Conservation (phyloP, 2,113 vertebrate genomes). For the Antechinus flavipes region DNA sequence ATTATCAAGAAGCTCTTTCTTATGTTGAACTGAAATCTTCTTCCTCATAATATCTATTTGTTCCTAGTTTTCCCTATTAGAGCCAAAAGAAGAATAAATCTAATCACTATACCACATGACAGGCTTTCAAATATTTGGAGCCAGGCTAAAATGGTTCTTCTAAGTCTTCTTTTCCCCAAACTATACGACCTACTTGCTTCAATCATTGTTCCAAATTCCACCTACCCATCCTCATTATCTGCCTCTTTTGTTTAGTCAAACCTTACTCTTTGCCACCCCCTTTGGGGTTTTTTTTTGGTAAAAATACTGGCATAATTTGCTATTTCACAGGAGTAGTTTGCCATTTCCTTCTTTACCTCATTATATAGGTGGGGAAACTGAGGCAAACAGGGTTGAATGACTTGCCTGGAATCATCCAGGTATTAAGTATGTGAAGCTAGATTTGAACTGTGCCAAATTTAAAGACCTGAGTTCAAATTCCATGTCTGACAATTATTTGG, state of each 20-base stretch:
- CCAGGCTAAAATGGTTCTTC: neutral
- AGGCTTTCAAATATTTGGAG: neutral
- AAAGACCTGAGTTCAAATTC: neutral
- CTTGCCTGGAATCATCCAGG: no score
- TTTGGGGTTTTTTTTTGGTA: no score
- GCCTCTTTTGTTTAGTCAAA: neutral
- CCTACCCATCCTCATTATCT: neutral
- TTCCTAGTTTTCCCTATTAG: neutral
- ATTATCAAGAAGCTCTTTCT: neutral
- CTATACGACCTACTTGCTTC: neutral
- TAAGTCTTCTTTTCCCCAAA: neutral
- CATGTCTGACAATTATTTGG: neutral
- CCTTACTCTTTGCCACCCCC: no score
- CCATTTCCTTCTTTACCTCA: neutral
- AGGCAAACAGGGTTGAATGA: no score
- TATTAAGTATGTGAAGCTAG: no score
- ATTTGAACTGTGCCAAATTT: neutral
- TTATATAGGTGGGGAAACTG: no score
- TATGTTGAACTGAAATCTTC: neutral
- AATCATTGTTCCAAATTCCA: neutral
- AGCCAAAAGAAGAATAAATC: neutral
- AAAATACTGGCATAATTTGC: no score
- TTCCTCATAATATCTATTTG: neutral
- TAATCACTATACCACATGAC: neutral
- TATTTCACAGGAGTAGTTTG: neutral